Conservation (phyloP, 1,140 invertebrate species). For the Drosophila athabasca region DNA sequence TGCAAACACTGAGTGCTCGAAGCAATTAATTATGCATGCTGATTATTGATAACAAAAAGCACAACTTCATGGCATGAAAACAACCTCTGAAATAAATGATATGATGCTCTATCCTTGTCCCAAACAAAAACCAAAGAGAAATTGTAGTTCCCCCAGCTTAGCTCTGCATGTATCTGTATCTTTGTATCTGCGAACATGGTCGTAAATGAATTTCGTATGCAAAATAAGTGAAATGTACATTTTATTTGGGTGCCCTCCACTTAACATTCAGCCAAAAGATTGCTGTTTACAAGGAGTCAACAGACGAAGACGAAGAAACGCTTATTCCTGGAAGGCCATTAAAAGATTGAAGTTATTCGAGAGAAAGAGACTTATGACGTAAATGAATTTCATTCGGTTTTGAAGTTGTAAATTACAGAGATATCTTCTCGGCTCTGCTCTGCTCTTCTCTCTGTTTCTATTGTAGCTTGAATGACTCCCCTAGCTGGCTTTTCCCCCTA, state of each 20-base stretch:
- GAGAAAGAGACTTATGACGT: constrained; percentile 27
- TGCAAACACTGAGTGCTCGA: constrained; percentile 29
- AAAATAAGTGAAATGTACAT: constrained; percentile 53
- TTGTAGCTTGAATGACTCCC: constrained; percentile 19
- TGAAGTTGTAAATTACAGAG: constrained; percentile 28
- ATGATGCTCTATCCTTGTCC: constrained; percentile 20
- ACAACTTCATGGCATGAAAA: neutral
- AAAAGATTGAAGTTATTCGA: constrained; percentile 46
- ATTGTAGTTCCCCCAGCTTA: neutral
- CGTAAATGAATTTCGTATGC: constrained; percentile 50
- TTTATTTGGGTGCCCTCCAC: constrained; percentile 28
- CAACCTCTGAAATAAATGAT: constrained; percentile 23
- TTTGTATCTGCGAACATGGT: constrained; percentile 44
- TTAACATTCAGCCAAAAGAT: constrained; percentile 36
- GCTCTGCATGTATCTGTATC: constrained; percentile 7
- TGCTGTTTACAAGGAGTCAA: constrained; percentile 53
- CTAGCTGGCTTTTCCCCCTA: constrained; percentile 1
- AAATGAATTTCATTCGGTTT: constrained; percentile 37
- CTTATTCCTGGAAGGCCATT: constrained; percentile 36
- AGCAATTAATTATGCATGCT: constrained; percentile 47
- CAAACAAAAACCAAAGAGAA: constrained; percentile 7
- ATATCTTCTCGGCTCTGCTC: constrained; percentile 14
- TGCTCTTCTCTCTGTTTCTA: too few relatives aligned
- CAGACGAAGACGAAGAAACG: constrained; percentile 27
- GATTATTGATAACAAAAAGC: constrained; percentile 16